A percentile compares a stretch with the other conserved stretches of the same genome.
Conservation (phyloP, 2,797 vertebrate species). For the Fistularia tabacaria region DNA sequence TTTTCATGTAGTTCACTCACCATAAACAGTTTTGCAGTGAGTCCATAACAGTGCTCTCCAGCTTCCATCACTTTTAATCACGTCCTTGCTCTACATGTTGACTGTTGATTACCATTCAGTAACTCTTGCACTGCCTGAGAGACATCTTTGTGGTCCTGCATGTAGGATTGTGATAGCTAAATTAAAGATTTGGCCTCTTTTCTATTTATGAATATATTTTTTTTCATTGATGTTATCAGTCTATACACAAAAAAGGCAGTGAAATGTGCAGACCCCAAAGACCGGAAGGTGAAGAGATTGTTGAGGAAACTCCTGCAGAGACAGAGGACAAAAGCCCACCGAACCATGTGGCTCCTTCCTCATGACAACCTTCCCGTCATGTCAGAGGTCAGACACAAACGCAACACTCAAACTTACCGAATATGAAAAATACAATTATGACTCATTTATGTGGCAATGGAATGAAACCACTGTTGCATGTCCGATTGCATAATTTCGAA, state of each 20-base stretch:
- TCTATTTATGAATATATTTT: not conserved
- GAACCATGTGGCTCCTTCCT: constrained; percentile 71
- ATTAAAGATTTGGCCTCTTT: constrained; percentile 6
- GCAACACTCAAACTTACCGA: not conserved
- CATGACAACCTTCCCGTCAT: constrained; percentile 77
- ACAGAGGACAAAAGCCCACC: constrained; percentile 63
- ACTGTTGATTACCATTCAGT: not conserved
- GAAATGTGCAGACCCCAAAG: constrained; percentile 79
- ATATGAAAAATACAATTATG: too few relatives aligned
- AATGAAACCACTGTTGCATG: too few relatives aligned
- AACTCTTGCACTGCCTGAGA: not conserved
- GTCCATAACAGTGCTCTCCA: not conserved
- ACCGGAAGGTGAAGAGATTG: constrained; percentile 78
- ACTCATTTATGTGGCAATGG: too few relatives aligned
- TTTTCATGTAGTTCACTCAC: constrained; percentile 41
- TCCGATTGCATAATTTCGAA: too few relatives aligned
- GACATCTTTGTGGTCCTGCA: not conserved
- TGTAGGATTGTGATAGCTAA: not conserved
- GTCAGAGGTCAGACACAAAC: constrained; percentile 67
- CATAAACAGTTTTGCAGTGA: constrained; percentile 24
- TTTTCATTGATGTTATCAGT: constrained; percentile 40
- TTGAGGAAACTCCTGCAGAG: constrained; percentile 75
- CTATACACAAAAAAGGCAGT: constrained; percentile 81
- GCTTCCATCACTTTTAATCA: not conserved
- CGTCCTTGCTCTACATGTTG: not conserved